These are phyloP conservation scores for Baronia brevicornis DNA, from an alignment of 2,888 invertebrate species.

Conservation along the genomic window DNA sequence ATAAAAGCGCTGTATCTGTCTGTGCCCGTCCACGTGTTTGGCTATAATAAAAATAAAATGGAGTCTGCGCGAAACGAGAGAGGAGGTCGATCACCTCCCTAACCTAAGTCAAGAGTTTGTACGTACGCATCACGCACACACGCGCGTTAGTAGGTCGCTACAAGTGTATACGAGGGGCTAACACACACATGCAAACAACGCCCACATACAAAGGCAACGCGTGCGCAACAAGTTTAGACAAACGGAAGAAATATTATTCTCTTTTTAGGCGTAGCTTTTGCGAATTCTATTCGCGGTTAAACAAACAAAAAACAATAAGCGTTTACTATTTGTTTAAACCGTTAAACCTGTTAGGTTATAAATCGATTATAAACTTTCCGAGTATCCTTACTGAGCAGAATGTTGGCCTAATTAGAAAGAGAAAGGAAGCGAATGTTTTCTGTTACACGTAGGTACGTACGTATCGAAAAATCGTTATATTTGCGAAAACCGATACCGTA, in stretches of 20 bases:
- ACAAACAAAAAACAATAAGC: slow-evolving; percentile 19
- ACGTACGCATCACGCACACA: slow-evolving; percentile 56
- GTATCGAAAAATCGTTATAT: slow-evolving; percentile 34
- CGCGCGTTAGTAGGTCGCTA: slow-evolving; percentile 40
- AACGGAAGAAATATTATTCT: slow-evolving; percentile 74
- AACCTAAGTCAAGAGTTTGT: slow-evolving; percentile 72
- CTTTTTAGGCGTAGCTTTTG: slow-evolving; percentile 63
- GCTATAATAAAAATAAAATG: slow-evolving; percentile 72
- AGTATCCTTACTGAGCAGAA: slow-evolving; percentile 13
- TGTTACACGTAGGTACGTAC: slow-evolving; percentile 22
- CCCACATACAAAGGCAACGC: slow-evolving; percentile 51
- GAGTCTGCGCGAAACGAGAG: slow-evolving; percentile 62
- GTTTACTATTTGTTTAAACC: too few relatives aligned
- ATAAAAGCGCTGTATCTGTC: slow-evolving; percentile 53
- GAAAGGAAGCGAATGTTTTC: slow-evolving; percentile 21
- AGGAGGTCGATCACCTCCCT: slow-evolving; percentile 75
- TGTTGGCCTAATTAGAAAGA: slow-evolving; percentile 22
- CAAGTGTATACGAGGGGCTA: slow-evolving; percentile 30
- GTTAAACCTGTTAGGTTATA: too few relatives aligned
- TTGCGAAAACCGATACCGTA: slow-evolving; percentile 52
- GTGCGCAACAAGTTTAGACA: slow-evolving; percentile 73
- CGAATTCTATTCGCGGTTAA: slow-evolving; percentile 34
- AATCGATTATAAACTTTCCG: too few relatives aligned
- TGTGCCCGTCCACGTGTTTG: slow-evolving; percentile 58
- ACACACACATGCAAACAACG: slow-evolving; percentile 33